These are phyloP conservation scores for Phyllopteryx taeniolatus DNA, from an alignment of 2,113 vertebrate genomes.

Conservation along the genomic window DNA sequence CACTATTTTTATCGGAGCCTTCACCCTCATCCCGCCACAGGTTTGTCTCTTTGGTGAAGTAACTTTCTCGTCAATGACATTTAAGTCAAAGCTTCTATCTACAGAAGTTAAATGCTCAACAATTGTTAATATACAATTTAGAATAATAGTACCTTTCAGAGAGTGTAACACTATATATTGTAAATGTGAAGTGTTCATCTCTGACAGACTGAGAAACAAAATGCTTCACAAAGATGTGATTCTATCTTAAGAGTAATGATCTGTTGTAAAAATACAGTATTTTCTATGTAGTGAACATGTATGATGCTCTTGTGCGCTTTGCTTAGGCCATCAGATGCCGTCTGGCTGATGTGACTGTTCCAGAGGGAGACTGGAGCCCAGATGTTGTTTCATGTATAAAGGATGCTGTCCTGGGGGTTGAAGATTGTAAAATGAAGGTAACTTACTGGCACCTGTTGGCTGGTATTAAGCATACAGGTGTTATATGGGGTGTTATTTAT, in stretches of 20 bases:
- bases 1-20: constrained; percentile 74
- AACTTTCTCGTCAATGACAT: neutral
- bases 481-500: too few relatives aligned
- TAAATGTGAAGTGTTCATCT: neutral
- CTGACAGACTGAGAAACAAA: neutral
- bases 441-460: neutral
- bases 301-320: neutral
- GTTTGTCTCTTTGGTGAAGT: constrained; percentile 56
- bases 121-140: neutral
- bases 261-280: neutral
- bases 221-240: neutral
- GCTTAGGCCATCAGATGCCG: constrained; percentile 82
- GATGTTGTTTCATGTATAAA: constrained; percentile 83
- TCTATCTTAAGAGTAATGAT: neutral
- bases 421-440: constrained; percentile 88
- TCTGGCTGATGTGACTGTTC: constrained; percentile 79
- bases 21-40: constrained; percentile 85
- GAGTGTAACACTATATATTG: neutral
- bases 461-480: neutral
- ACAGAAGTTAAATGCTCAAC: neutral
- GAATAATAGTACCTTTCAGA: neutral
- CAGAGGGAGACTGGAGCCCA: constrained; percentile 82
- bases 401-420: constrained; percentile 74
- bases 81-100: neutral
- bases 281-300: neutral